Base-by-base conservation (phyloP, 2,888 invertebrate genomes). In the Molorchus minor region DNA sequence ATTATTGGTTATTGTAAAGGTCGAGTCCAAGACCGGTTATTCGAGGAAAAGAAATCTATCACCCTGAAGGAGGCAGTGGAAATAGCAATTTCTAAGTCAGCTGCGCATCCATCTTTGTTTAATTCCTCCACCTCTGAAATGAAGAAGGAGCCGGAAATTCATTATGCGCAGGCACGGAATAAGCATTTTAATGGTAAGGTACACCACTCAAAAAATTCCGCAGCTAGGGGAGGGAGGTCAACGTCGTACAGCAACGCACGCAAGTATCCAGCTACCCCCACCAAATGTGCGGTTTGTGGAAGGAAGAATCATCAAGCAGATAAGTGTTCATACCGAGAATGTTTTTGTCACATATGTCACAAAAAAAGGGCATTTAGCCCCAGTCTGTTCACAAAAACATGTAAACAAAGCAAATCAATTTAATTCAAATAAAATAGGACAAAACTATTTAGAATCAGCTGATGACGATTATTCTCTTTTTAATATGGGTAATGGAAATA, bases 1-100 rank as follows among this genome's bases (percentile, higher is more conserved):
- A 60, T 60, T 20, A 33, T 61, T 16, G 56, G 40, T 5, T 43
- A 49, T 8, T 33, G 43, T 25, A 56, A 56, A 44, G 52, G 52
- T 12, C 36, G 21, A 10, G 19, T 56, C 0, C 35, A 36, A 46
- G 56, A 60, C 17, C 44, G 60, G 12, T 17, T 60, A 5, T 36
- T 56, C n/a, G 46, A 60, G 13, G 44, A 54, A 15, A 51, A 44
- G 15, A 21, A 52, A 35, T 44, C 33, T 1, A 10, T 33, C 2
- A 36, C 17, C 4, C 52, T 56, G 16, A 36, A 43, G 40, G 20
- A 16, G 8, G 51, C 20, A 25, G 36, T 45, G n/a, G 44, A 46
- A 10, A 38, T 58, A 38, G 45, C 29, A 25, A 17, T 25, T 12
- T 35, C 36, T 25, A 40, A 46, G 19, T 33, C 19, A 8, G 35